Percentiles rank a stretch among this genome's conserved stretches.
Conservation (phyloP, 1,140 invertebrate genomes). For the Centruroides sculpturatus region DNA sequence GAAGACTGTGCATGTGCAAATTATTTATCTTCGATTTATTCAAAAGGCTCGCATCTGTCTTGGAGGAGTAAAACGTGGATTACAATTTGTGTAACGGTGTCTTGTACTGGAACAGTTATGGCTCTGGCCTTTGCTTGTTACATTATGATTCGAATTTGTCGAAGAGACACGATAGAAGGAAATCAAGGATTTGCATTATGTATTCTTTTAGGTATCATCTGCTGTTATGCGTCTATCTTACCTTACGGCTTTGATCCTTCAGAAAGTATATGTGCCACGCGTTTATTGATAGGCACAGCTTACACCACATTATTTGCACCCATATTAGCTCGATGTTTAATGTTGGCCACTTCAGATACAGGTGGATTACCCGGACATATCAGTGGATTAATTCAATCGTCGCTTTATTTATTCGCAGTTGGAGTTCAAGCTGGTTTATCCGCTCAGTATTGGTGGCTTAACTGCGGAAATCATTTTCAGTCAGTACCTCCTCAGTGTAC, state of each 20-base stretch:
- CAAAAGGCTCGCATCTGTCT: conserved; percentile 18
- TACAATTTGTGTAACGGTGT: conserved; percentile 33
- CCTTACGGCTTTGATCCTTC: conserved; percentile 38
- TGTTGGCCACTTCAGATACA: conserved; percentile 39
- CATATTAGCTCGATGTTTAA: conserved; percentile 39
- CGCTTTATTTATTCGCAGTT: conserved; percentile 38
- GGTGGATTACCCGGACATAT: conserved; percentile 43
- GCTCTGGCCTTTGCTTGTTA: conserved; percentile 34
- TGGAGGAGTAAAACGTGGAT: conserved; percentile 32
- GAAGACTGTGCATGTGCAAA: neutral
- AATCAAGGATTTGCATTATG: conserved; percentile 38
- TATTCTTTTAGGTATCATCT: conserved; percentile 31
- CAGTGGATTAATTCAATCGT: conserved; percentile 40
- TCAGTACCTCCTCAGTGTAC: conserved; percentile 20
- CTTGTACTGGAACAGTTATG: conserved; percentile 30
- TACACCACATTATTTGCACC: conserved; percentile 39
- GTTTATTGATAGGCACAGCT: conserved; percentile 37
- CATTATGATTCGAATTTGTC: conserved; percentile 35
- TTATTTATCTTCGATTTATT: neutral
- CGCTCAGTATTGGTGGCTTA: conserved; percentile 6
- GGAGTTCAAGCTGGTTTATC: conserved; percentile 35
- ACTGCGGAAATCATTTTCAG: neutral
- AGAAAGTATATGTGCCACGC: conserved; percentile 29
- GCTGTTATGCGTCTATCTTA: conserved; percentile 36
- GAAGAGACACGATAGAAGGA: conserved; percentile 36